Evolutionary conservation across 2,113 vertebrate genomes (phyloP).

Genomic region (Microtus richardsoni): DNA sequence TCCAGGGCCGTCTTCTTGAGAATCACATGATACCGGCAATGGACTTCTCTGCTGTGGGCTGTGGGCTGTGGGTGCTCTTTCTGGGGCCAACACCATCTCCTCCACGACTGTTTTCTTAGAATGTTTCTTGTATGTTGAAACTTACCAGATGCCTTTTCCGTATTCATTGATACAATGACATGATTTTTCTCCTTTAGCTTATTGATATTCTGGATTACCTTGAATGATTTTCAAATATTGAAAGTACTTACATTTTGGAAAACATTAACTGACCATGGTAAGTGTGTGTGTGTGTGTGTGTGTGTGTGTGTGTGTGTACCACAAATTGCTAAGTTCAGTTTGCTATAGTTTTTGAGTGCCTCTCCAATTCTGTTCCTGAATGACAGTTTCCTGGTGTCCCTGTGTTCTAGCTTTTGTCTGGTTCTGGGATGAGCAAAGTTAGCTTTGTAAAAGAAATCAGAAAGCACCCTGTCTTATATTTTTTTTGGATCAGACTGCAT

Average conservation of each 20-base stretch:
- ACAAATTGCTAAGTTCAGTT: not conserved
- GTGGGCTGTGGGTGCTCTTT: not conserved
- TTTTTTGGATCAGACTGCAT: conserved; percentile 14
- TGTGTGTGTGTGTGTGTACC: not conserved
- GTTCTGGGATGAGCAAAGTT: not conserved
- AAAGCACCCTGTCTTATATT: not conserved
- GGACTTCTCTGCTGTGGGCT: not conserved
- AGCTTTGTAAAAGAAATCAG: conserved; percentile 4
- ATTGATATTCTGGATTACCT: not conserved
- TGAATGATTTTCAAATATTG: not conserved
- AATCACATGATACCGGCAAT: not conserved
- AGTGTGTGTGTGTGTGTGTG: not conserved
- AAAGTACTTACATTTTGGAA: not conserved
- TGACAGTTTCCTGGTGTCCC: not conserved
- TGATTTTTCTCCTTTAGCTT: not conserved
- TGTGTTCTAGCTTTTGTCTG: not conserved
- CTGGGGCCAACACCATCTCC: not conserved
- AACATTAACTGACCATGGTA: not conserved
- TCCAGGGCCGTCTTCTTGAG: not conserved
- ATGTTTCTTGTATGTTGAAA: not conserved
- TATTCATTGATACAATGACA: not conserved
- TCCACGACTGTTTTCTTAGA: not conserved
- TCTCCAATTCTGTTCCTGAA: not conserved
- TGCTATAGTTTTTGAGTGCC: not conserved
- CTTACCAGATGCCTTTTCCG: not conserved